These are phyloP conservation scores for Caradrina clavipalpis DNA, from an alignment of 2,888 invertebrate genomes.

Conservation along the genomic window DNA sequence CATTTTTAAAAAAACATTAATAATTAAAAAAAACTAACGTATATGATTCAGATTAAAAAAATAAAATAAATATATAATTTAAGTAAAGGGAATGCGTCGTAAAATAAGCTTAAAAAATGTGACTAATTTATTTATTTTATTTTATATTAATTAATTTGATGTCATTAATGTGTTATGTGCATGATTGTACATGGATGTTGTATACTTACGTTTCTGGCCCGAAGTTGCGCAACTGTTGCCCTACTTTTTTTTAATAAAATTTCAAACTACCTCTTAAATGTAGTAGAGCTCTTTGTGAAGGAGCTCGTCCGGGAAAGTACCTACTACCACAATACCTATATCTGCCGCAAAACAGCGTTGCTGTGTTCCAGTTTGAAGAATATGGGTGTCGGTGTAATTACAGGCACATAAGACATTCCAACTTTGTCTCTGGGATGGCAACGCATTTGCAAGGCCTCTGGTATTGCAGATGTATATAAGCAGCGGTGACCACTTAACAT, in stretches of 20 bases:
- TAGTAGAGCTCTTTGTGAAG: too few relatives aligned
- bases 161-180: constrained; percentile 33
- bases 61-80: not conserved
- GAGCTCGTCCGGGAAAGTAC: too few relatives aligned
- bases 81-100: constrained; percentile 60
- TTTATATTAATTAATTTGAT: constrained; percentile 23
- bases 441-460: too few relatives aligned
- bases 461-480: too few relatives aligned
- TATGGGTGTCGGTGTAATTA: too few relatives aligned
- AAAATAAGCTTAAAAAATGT: constrained; percentile 28
- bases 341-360: too few relatives aligned
- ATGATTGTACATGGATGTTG: constrained; percentile 48
- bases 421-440: too few relatives aligned
- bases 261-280: too few relatives aligned
- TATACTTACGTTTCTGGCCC: constrained; percentile 34
- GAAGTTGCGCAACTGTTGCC: constrained; percentile 40
- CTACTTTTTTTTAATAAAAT: not conserved
- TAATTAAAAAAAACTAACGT: constrained; percentile 18
- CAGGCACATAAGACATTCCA: too few relatives aligned
- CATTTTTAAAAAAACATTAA: not conserved
- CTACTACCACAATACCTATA: too few relatives aligned
- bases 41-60: constrained; percentile 49
- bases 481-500: too few relatives aligned
- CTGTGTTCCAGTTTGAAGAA: too few relatives aligned
- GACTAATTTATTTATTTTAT: constrained; percentile 46